These are phyloP conservation scores for Oryzias dopingdopingensis DNA, from an alignment of 2,797 vertebrate species.

Conservation along the genomic window DNA sequence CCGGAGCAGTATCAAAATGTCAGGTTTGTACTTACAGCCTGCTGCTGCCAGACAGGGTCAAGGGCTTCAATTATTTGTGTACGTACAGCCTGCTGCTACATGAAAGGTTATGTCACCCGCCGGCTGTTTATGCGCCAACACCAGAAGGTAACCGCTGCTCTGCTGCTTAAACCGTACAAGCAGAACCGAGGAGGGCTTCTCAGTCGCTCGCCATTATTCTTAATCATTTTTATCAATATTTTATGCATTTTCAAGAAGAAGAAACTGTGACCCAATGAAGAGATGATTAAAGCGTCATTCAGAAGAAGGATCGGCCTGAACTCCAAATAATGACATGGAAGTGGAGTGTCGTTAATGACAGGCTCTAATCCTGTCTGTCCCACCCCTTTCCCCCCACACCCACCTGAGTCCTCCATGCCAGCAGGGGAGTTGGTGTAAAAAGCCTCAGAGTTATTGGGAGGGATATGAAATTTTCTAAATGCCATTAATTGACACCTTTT, in stretches of 20 bases:
- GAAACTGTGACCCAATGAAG: conserved; percentile 42
- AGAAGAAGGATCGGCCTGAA: conserved; percentile 59
- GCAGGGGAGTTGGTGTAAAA: conserved; percentile 71
- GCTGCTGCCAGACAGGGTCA: conserved; percentile 94
- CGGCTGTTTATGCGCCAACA: conserved; percentile 91
- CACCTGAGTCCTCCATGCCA: conserved; percentile 50
- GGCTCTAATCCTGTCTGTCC: conserved; percentile 22
- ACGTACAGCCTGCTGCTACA: conserved; percentile 90
- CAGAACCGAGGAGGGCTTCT: too few relatives aligned
- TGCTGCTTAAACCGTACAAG: conserved; percentile 37
- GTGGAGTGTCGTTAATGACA: conserved; percentile 71
- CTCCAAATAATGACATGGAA: conserved; percentile 70
- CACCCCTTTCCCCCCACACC: conserved; percentile 31
- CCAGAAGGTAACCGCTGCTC: conserved; percentile 88
- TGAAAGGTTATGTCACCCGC: conserved; percentile 97
- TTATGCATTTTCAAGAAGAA: conserved; percentile 6
- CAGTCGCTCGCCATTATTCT: too few relatives aligned
- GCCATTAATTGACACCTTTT: conserved; percentile 85
- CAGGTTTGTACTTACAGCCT: conserved; percentile 99
- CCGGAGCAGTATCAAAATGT: conserved; percentile 98
- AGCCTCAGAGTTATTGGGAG: conserved; percentile 77
- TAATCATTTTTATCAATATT: not conserved
- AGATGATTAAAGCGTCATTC: conserved; percentile 62
- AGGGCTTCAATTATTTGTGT: conserved; percentile 99
- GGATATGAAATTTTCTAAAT: conserved; percentile 82